phyloP scores from a whole-genome alignment of 2,888 invertebrate species.

The Lydus trimaculatus region DNA sequence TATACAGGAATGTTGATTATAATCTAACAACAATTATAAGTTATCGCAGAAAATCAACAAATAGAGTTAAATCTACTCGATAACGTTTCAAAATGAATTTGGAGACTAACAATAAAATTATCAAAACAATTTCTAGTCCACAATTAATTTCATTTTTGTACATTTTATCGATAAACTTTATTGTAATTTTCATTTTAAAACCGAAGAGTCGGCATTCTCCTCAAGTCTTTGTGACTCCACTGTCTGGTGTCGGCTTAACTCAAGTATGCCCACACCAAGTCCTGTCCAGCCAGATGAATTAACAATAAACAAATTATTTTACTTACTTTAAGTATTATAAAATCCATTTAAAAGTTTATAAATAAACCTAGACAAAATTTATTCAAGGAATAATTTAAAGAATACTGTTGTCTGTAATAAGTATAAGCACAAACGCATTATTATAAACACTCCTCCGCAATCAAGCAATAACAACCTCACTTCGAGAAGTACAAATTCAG shows the following conservation, averaged over 20 bases:
- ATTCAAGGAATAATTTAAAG: conserved; percentile 13
- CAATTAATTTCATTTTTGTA: neutral
- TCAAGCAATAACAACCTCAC: conserved; percentile 18
- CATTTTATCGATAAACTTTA: neutral
- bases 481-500: conserved; percentile 18
- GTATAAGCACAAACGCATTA: conserved; percentile 24
- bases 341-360: conserved; percentile 41
- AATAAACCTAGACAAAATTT: conserved; percentile 22
- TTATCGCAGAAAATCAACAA: neutral
- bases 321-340: conserved; percentile 47
- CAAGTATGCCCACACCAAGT: conserved; percentile 3
- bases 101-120: too few relatives aligned
- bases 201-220: neutral
- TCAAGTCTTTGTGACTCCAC: conserved; percentile 1
- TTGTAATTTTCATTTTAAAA: neutral
- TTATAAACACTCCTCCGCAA: too few relatives aligned
- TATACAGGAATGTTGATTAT: neutral
- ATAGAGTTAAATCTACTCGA: neutral
- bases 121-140: neutral
- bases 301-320: conserved; percentile 5
- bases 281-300: neutral
- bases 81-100: neutral
- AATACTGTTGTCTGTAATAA: conserved; percentile 1
- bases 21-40: neutral
- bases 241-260: conserved; percentile 2